These are phyloP conservation scores for Epicampocera succincta DNA, from an alignment of 2,888 invertebrate genomes.

Conservation along the genomic window DNA sequence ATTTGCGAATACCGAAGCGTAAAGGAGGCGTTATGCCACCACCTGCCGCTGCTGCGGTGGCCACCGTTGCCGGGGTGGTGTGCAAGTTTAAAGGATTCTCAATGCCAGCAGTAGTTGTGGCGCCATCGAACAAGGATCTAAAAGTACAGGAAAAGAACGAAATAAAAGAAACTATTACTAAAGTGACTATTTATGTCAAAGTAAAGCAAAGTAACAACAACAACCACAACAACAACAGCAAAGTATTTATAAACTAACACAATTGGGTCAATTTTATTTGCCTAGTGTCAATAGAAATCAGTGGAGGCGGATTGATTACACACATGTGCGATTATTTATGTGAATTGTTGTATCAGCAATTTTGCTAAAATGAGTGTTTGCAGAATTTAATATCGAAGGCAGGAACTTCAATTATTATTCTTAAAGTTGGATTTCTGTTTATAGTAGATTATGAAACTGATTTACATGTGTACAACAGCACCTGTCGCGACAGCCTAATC, in stretches of 20 bases:
- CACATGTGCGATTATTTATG: conserved; percentile 5
- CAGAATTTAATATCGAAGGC: no score
- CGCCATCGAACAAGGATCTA: conserved; percentile 65
- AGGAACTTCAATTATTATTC: no score
- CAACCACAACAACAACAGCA: no score
- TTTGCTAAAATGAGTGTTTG: neutral
- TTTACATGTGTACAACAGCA: no score
- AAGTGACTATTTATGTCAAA: conserved; percentile 10
- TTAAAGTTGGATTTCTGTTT: no score
- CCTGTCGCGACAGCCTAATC: no score
- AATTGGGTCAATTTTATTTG: conserved; percentile 18
- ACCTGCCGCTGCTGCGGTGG: conserved; percentile 23
- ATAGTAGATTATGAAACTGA: no score
- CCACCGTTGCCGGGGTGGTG: conserved; percentile 3
- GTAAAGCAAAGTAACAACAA: no score
- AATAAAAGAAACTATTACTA: conserved; percentile 22
- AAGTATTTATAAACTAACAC: neutral
- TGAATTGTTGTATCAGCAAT: neutral
- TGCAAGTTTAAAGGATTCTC: conserved; percentile 58
- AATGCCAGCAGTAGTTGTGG: conserved; percentile 54
- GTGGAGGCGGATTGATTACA: neutral
- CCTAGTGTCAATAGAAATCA: neutral
- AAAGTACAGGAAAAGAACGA: conserved; percentile 31
- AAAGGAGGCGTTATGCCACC: conserved; percentile 67
- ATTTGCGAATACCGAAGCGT: conserved; percentile 76